phyloP scores from a whole-genome alignment of 2,113 vertebrate genomes.

The Pangasianodon hypophthalmus region DNA sequence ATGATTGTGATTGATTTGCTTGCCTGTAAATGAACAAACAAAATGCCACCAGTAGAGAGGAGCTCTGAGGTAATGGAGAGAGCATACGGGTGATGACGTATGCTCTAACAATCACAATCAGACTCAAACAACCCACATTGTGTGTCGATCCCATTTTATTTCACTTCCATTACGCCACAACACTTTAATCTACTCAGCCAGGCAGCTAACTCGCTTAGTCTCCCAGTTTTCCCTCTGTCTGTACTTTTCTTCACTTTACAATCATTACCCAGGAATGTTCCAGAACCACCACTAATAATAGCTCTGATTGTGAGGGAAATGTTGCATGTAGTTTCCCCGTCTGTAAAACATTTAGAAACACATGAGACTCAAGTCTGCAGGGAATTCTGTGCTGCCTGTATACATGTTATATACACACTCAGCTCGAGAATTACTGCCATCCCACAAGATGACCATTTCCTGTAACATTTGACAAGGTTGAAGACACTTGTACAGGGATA shows the following conservation, averaged over 20 bases:
- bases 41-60: constrained; percentile 2
- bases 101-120: constrained; percentile 49
- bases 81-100: background rate
- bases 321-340: constrained; percentile 56
- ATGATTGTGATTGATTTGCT: constrained; percentile 56
- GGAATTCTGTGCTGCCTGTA: background rate
- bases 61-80: background rate
- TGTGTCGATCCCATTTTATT: constrained; percentile 38
- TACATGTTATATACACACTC: background rate
- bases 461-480: background rate
- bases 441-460: background rate
- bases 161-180: constrained; percentile 40
- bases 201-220: constrained; percentile 1
- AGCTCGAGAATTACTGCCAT: background rate
- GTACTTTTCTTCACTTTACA: constrained; percentile 49
- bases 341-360: constrained; percentile 37
- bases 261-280: constrained; percentile 67
- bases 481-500: background rate
- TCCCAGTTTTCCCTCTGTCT: constrained; percentile 44
- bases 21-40: constrained; percentile 25
- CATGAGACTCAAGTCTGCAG: constrained; percentile 11
- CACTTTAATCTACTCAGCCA: constrained; percentile 50
- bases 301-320: constrained; percentile 60
- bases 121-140: constrained; percentile 32
- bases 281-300: constrained; percentile 67